These are phyloP conservation scores for Anolis carolinensis DNA, from an alignment of 2,113 vertebrate species.

Conservation along the genomic window DNA sequence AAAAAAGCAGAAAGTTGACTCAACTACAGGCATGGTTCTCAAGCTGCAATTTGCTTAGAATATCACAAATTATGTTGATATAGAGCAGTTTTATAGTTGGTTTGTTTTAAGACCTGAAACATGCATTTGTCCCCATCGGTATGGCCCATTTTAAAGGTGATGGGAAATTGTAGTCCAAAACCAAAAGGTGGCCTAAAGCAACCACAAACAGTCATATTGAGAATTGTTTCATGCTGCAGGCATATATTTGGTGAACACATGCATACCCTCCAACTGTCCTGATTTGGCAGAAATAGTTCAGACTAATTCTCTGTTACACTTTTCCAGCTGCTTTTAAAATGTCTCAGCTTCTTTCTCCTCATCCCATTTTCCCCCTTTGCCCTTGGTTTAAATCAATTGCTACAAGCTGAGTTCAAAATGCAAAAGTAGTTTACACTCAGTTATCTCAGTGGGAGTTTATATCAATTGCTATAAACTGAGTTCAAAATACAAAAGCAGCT, in stretches of 20 bases:
- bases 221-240: neutral
- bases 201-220: neutral
- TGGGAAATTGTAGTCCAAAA: neutral
- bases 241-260: neutral
- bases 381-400: too few relatives aligned
- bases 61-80: neutral
- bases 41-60: neutral
- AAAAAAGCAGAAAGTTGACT: neutral
- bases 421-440: too few relatives aligned
- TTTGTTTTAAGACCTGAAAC: too few relatives aligned
- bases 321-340: neutral
- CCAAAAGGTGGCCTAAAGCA: neutral
- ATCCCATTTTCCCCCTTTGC: neutral
- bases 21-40: neutral
- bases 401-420: too few relatives aligned
- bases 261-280: too few relatives aligned
- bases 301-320: neutral
- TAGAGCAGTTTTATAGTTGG: neutral
- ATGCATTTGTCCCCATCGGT: neutral
- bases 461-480: too few relatives aligned
- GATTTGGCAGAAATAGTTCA: too few relatives aligned
- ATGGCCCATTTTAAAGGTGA: neutral
- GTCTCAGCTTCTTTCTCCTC: too few relatives aligned
- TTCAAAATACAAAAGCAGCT: too few relatives aligned
- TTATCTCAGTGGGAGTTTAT: too few relatives aligned